Base-by-base conservation (phyloP, 1,140 invertebrate genomes). In the Carposina sasakii region DNA sequence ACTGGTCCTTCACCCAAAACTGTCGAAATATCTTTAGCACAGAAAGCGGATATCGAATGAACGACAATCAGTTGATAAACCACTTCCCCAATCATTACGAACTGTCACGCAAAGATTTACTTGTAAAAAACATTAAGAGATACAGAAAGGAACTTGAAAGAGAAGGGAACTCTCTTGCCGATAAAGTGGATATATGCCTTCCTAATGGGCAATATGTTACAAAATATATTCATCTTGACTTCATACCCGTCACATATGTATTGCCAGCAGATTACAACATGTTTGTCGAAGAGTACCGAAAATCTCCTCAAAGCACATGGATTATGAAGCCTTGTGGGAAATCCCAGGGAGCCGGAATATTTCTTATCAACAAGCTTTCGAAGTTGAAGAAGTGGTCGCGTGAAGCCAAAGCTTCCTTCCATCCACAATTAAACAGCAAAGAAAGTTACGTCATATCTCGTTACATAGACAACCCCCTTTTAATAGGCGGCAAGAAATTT, bases 61-160 rank as follows among this genome's bases (percentile, higher is more conserved):
- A 90, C 47, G 96, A 97, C 79, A 93, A 95, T 86, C 96, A 97
- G 70, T 72, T 94, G 33, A 95, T 96, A 15, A 96, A 96, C 84
- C 94, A 96, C 75, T 96, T 96, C 78, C 94, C 94, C 0, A 98
- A 96, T 85, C 96, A 98, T 79, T 98, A 98, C 67, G 96, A 98
- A 73, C 82, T 98, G 12, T 96, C 96, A 2, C 86, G 96, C 1
- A 98, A 98, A 84, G 97, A 98, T 86, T 84, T 98, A 16, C 87
- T 98, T 47, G 96, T 98, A 2, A 98, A 97, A 85, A 98, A 98
- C 75, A 96, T 98, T 42, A 98, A 98, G 76, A 85, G 96, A 15
- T 98, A 98, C 79, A 85, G 96, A 22, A 94, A 95, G 68, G 96
- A 98, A 66, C 84, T 98, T 41, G 96, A 98, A 70, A 90, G 94